phyloP scores from a whole-genome alignment of 2,797 vertebrate genomes.

The Centroberyx gerrardi region DNA sequence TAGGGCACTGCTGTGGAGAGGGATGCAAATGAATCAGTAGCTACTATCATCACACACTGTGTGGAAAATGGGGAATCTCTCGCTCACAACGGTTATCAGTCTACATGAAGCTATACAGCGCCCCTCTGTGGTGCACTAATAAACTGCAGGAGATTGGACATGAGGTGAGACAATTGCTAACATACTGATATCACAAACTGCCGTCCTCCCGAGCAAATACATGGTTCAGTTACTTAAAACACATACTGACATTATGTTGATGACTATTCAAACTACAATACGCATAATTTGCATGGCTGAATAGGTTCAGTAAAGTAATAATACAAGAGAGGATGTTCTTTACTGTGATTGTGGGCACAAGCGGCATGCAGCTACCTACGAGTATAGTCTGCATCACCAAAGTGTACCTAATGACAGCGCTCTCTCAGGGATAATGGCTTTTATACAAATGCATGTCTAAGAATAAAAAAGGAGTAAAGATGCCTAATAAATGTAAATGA shows the following conservation, averaged over 20 bases:
- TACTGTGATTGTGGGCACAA: neutral
- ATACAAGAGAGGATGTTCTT: constrained; percentile 16
- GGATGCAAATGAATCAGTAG: constrained; percentile 75
- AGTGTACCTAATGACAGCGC: constrained; percentile 50
- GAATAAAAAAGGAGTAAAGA: neutral
- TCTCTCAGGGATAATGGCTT: constrained; percentile 33
- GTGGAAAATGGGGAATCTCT: constrained; percentile 25
- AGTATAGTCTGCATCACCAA: constrained; percentile 26
- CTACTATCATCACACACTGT: constrained; percentile 54
- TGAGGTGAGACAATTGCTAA: neutral
- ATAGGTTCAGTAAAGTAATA: constrained; percentile 15
- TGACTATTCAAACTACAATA: neutral
- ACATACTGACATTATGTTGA: constrained; percentile 14
- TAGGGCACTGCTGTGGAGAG: constrained; percentile 72
- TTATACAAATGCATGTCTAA: constrained; percentile 23
- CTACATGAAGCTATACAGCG: constrained; percentile 67
- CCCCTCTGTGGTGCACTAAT: constrained; percentile 70
- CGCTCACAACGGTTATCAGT: constrained; percentile 8
- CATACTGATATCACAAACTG: constrained; percentile 3
- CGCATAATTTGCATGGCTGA: constrained; percentile 20
- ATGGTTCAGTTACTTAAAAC: constrained; percentile 5
- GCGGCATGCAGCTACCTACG: constrained; percentile 12
- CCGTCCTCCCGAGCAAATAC: neutral
- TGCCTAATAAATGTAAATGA: too few species aligned
- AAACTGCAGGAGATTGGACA: constrained; percentile 33